These are phyloP conservation scores for Lampris megalopsis DNA, from an alignment of 2,113 vertebrate species.

Conservation along the genomic window DNA sequence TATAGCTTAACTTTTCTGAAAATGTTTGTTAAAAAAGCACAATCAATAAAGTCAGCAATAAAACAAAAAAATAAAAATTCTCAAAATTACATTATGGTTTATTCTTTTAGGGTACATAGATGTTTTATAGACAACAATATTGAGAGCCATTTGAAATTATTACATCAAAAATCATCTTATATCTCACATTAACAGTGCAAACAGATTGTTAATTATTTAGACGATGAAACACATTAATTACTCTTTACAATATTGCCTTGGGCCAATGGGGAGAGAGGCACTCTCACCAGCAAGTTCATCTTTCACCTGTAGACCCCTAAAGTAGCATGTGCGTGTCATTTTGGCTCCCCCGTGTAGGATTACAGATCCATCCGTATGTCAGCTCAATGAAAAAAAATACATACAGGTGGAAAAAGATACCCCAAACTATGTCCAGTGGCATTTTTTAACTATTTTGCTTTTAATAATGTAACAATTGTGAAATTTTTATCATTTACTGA, in stretches of 20 bases:
- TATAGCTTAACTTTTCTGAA: too few relatives aligned
- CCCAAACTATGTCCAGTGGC: too few relatives aligned
- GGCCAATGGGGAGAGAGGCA: conserved; percentile 38
- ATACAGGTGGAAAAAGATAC: too few relatives aligned
- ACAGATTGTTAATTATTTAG: conserved; percentile 35
- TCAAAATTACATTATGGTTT: conserved; percentile 66
- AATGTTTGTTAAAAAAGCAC: too few relatives aligned
- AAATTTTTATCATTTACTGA: too few relatives aligned
- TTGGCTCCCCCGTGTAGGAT: too few relatives aligned
- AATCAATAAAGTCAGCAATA: not conserved
- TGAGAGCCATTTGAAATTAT: conserved; percentile 66
- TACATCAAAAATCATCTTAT: conserved; percentile 56
- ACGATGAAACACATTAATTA: conserved; percentile 47
- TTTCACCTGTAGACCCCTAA: too few relatives aligned
- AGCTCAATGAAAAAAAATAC: too few relatives aligned
- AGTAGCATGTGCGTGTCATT: too few relatives aligned
- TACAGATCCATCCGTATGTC: too few relatives aligned
- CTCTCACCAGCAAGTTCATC: not conserved
- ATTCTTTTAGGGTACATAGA: conserved; percentile 68
- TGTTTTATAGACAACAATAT: conserved; percentile 61
- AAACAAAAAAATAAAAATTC: conserved; percentile 13
- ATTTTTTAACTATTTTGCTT: too few relatives aligned
- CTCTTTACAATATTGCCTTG: conserved; percentile 56
- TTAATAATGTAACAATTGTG: too few relatives aligned
- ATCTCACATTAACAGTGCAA: conserved; percentile 65